These are phyloP conservation scores for Lymantria dispar DNA, from an alignment of 2,888 invertebrate species.

Conservation along the genomic window DNA sequence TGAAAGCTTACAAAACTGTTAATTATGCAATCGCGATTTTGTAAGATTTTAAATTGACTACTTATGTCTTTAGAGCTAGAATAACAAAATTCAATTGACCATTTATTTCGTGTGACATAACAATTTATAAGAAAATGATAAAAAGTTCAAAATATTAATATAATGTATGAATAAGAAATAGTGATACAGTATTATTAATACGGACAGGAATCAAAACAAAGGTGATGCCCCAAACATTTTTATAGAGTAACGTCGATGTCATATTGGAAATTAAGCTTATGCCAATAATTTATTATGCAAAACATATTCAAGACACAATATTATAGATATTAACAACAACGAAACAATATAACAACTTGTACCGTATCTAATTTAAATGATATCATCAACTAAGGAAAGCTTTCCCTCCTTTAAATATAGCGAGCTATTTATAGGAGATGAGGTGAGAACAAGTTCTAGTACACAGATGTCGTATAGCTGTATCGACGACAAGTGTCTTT, in stretches of 20 bases:
- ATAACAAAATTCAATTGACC: constrained; percentile 10
- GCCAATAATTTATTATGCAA: background rate
- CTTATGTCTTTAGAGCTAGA: constrained; percentile 6
- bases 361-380: background rate
- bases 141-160: background rate
- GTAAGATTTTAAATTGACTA: constrained; percentile 1
- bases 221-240: too few relatives aligned
- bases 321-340: background rate
- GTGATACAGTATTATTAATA: background rate
- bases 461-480: constrained; percentile 28
- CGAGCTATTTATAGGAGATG: constrained; percentile 12
- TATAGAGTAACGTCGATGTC: background rate
- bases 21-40: constrained; percentile 30
- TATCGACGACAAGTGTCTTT: constrained; percentile 46
- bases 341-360: too few relatives aligned
- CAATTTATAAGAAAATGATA: background rate
- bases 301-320: background rate
- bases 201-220: too few relatives aligned
- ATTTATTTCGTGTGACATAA: constrained; percentile 37
- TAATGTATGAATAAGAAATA: background rate
- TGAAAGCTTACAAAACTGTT: constrained; percentile 38
- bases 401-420: background rate
- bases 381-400: background rate
- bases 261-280: background rate
- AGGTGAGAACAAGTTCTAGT: constrained; percentile 18